Base-by-base conservation (phyloP, 2,113 vertebrate species). In the Amia ocellicauda region DNA sequence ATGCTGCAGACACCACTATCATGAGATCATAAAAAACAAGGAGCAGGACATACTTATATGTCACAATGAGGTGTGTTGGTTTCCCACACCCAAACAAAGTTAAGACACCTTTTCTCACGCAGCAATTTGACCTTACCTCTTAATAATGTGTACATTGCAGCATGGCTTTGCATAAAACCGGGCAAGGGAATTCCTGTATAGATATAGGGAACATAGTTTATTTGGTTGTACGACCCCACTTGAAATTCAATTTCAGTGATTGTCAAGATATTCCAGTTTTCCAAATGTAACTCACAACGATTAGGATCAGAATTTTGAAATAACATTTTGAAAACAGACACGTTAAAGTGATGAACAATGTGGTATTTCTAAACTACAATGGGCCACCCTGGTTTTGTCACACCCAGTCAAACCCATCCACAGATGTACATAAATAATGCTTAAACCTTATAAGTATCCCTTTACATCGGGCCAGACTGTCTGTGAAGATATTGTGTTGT, bases 311-410 rank as follows among this genome's bases (percentile, higher is more conserved):
- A n/a, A 55, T n/a, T 17, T 26, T 56, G n/a, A n/a, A n/a, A n/a
- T 28, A 56, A 8, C 27, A 56, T 28, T 28, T 28, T 28, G 53
- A 31, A 56, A 56, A 29, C 53, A 56, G 29, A 27, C 53, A 7
- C 29, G 16, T 19, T 24, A 14, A 31, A 29, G n/a, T 56, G 11
- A 29, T 29, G 29, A 56, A 56, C 53, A 56, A 11, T 11, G 3
- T 31, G 53, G 24, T 26, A 23, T 14, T 54, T 23, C 7, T 16
- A 54, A 54, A 4, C 24, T 26, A 54, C 31, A 36, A 16, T 28
- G 16, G 53, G 10, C n/a, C 17, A 29, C 26, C 3, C n/a, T 56
- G 27, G 28, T 26, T 29, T 22, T 56, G 29, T 4, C 14, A 8
- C 53, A 26, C 17, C 24, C 28, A 29, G 53, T n/a, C 53, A 4